Conservation (phyloP, 2,797 vertebrate genomes). For the Thunnus albacares region DNA sequence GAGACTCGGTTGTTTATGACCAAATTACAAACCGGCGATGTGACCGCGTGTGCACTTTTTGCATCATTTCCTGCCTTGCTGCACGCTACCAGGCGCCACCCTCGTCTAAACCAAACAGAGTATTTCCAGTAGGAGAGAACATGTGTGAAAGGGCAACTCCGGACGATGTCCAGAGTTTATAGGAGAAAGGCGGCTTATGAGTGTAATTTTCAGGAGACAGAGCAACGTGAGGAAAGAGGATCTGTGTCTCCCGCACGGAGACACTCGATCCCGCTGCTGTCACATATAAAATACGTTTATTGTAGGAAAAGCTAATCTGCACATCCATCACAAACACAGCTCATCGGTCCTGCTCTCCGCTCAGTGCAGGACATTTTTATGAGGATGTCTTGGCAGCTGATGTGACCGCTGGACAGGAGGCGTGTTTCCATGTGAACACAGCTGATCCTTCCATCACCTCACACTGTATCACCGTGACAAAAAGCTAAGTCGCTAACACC, state of each 20-base stretch:
- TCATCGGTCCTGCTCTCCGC: constrained; percentile 14
- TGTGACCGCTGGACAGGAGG: not conserved
- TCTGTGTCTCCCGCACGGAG: too few species aligned
- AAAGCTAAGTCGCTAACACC: constrained; percentile 31
- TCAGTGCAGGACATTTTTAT: constrained; percentile 21
- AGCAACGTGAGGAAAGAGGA: not conserved
- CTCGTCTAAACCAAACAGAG: too few species aligned
- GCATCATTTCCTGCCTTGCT: too few species aligned
- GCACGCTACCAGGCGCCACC: too few species aligned
- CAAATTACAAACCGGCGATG: too few species aligned
- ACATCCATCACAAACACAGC: constrained; percentile 2
- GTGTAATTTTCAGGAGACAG: too few species aligned
- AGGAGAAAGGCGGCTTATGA: too few species aligned
- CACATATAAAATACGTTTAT: not conserved
- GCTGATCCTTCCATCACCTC: constrained; percentile 49
- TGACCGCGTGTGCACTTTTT: too few species aligned
- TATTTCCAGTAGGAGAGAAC: too few species aligned
- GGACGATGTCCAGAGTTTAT: too few species aligned
- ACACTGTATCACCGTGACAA: constrained; percentile 38
- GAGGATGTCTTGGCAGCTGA: not conserved
- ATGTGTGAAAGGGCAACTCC: too few species aligned
- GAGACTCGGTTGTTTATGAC: too few species aligned
- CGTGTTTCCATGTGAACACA: constrained; percentile 10
- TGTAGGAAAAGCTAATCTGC: constrained; percentile 11
- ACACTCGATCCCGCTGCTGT: constrained; percentile 2